These are phyloP conservation scores for Ephialtes manifestator DNA, from an alignment of 2,888 invertebrate genomes.

Conservation along the genomic window DNA sequence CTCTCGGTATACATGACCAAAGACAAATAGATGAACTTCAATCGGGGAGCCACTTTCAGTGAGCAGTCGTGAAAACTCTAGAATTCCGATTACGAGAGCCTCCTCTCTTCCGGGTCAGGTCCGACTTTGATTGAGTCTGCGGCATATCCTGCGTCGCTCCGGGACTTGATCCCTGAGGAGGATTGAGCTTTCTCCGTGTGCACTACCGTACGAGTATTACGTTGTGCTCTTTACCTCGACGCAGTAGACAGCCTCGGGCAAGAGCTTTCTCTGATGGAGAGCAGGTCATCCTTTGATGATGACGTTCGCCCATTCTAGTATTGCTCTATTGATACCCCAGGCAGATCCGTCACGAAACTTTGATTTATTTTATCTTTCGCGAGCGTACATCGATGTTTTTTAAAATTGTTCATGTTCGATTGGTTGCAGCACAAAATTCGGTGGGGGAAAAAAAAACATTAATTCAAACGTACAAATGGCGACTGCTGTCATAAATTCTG, in stretches of 20 bases:
- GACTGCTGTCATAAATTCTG: constrained; percentile 50
- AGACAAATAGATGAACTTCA: constrained; percentile 50
- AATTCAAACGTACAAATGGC: constrained; percentile 53
- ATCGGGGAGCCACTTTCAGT: constrained; percentile 50
- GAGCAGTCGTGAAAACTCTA: constrained; percentile 48
- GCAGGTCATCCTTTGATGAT: constrained; percentile 57
- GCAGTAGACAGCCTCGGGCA: constrained; percentile 26
- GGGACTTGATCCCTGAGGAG: constrained; percentile 28
- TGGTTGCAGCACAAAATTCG: constrained; percentile 10
- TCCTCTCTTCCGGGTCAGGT: constrained; percentile 43
- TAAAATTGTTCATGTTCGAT: constrained; percentile 52
- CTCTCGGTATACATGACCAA: constrained; percentile 13
- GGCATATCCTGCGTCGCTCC: constrained; percentile 66
- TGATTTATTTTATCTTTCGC: constrained; percentile 34
- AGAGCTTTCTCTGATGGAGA: constrained; percentile 44
- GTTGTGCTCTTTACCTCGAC: constrained; percentile 28
- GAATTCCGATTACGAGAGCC: constrained; percentile 48
- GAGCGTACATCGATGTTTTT: constrained; percentile 52
- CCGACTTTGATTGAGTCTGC: constrained; percentile 67
- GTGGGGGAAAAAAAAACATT: constrained; percentile 17
- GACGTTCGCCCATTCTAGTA: constrained; percentile 36
- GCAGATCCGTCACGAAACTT: constrained; percentile 16
- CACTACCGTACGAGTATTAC: constrained; percentile 31
- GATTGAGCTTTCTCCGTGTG: constrained; percentile 29
- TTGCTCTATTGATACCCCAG: constrained; percentile 22